Conservation (phyloP, 2,797 vertebrate genomes). For the Macropus fuliginosus region DNA sequence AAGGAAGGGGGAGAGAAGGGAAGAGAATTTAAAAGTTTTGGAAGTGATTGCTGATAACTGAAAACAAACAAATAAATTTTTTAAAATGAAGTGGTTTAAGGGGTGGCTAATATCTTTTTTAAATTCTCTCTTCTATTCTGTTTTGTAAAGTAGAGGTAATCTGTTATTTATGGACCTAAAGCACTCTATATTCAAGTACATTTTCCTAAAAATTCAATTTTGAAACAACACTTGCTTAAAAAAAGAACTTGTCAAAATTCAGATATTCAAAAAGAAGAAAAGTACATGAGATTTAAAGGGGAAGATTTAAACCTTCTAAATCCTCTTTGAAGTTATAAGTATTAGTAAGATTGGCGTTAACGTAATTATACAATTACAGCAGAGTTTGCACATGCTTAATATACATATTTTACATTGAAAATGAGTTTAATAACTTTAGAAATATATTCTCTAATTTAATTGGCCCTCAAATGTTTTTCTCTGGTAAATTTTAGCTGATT, state of each 20-base stretch:
- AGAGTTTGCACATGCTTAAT: slow-evolving; percentile 22
- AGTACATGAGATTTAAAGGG: background rate
- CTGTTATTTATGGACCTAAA: background rate
- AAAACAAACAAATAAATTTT: too few relatives aligned
- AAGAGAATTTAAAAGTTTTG: too few relatives aligned
- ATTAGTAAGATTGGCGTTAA: background rate
- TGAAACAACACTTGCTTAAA: background rate
- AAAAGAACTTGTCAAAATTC: slow-evolving; percentile 28
- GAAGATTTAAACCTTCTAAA: slow-evolving; percentile 10
- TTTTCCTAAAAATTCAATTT: slow-evolving; percentile 34
- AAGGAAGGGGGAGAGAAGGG: too few relatives aligned
- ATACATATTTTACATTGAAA: slow-evolving; percentile 56
- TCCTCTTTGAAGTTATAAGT: slow-evolving; percentile 12
- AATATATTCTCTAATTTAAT: slow-evolving; percentile 42
- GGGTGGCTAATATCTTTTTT: background rate
- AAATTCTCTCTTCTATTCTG: background rate
- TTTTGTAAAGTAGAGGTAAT: background rate
- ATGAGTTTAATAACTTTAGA: slow-evolving; percentile 45
- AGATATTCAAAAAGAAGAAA: background rate
- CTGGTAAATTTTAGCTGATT: background rate
- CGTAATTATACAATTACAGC: background rate
- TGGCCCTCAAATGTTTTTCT: slow-evolving; percentile 40
- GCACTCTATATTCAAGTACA: background rate
- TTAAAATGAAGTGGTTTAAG: background rate
- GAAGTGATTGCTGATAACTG: too few relatives aligned